Evolutionary conservation across 1,140 invertebrate genomes (phyloP).

Genomic region (Contarinia nasturtii): DNA sequence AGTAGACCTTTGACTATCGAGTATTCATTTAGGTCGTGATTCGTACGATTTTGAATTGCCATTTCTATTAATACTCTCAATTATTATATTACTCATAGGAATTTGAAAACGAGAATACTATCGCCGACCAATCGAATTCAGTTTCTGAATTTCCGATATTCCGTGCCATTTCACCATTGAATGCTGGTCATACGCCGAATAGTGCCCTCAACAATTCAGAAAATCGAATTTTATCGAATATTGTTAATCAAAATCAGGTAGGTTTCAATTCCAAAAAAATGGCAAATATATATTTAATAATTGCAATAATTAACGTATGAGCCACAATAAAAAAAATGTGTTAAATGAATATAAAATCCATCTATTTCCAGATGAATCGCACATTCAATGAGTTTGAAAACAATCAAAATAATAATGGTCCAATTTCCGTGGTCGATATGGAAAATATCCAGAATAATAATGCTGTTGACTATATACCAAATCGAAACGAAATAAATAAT

Average conservation of each 20-base stretch:
- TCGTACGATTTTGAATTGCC: too few relatives aligned
- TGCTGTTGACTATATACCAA: conserved; percentile 25
- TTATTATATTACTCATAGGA: conserved; percentile 1
- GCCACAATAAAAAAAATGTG: background rate
- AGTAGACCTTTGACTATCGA: too few relatives aligned
- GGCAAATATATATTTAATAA: background rate
- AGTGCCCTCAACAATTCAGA: background rate
- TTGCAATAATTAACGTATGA: background rate
- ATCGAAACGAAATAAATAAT: conserved; percentile 3
- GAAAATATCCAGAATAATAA: conserved; percentile 33
- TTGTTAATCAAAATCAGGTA: background rate
- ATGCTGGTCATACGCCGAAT: background rate
- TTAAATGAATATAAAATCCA: background rate
- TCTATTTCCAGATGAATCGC: background rate
- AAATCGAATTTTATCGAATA: background rate
- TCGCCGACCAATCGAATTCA: background rate
- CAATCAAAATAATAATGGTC: conserved; percentile 28
- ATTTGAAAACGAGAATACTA: conserved; percentile 3
- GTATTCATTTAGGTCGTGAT: too few relatives aligned
- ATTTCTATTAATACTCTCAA: too few relatives aligned
- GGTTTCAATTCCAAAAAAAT: background rate
- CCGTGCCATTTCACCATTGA: conserved; percentile 3
- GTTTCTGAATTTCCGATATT: conserved; percentile 5
- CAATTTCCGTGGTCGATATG: conserved; percentile 29
- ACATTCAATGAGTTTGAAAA: background rate